Evolutionary conservation across 2,888 invertebrate species (phyloP).

Genomic region (Scelioninae gen. 2): DNA sequence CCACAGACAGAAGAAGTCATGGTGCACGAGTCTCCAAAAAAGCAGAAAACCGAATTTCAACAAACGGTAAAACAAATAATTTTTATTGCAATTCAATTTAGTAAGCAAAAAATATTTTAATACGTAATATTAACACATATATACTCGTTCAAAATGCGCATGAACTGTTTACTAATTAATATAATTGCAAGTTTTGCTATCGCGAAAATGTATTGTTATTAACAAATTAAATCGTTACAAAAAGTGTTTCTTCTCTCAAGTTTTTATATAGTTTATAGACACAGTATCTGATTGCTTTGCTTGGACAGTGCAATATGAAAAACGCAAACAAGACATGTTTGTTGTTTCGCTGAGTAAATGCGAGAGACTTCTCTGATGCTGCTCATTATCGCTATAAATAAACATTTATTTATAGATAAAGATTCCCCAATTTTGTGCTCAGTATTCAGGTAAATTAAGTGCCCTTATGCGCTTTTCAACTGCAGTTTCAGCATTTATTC

Average conservation of each 20-base stretch:
- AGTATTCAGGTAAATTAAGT: conserved; percentile 17
- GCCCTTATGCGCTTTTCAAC: conserved; percentile 16
- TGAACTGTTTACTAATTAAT: too few relatives aligned
- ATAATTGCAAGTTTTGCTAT: too few relatives aligned
- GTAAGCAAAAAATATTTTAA: too few relatives aligned
- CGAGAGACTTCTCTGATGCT: conserved; percentile 5
- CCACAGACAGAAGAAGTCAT: conserved; percentile 74
- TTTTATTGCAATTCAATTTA: too few relatives aligned
- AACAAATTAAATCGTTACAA: too few relatives aligned
- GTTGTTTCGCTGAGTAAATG: conserved; percentile 21
- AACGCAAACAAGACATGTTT: conserved; percentile 23
- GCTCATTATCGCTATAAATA: conserved; percentile 54
- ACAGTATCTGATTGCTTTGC: background rate
- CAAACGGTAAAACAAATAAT: conserved; percentile 71
- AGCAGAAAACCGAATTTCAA: conserved; percentile 71
- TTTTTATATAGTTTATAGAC: too few relatives aligned
- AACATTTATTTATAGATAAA: conserved; percentile 58
- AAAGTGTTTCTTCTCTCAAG: too few relatives aligned
- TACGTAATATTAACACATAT: too few relatives aligned
- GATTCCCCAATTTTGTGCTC: conserved; percentile 45
- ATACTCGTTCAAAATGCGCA: too few relatives aligned
- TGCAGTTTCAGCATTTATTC: conserved; percentile 1
- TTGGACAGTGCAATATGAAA: conserved; percentile 1
- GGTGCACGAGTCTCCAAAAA: conserved; percentile 74
- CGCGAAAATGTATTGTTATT: too few relatives aligned